Evolutionary conservation across 1,140 invertebrate species (phyloP).

Genomic region (Zaprionus ghesquierei): DNA sequence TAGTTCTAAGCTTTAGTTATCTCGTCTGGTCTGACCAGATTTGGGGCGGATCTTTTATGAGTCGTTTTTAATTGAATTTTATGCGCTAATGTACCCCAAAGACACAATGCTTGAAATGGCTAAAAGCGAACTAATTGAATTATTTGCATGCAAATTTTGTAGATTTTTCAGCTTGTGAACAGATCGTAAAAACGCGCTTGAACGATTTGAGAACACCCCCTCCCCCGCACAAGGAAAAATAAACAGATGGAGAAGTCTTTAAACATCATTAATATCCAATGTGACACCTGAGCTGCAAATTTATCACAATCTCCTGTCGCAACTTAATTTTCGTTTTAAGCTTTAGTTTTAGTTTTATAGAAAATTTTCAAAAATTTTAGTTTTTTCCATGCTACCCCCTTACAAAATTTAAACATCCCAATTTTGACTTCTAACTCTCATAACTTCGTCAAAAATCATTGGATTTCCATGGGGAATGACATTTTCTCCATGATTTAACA

Average conservation of each 20-base stretch:
- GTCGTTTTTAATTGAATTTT: slow-evolving; percentile 54
- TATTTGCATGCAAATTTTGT: slow-evolving; percentile 76
- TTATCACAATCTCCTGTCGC: slow-evolving; percentile 47
- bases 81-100: slow-evolving; percentile 30
- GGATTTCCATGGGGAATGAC: no score
- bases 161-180: slow-evolving; percentile 39
- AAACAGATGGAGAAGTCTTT: slow-evolving; percentile 7
- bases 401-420: no score
- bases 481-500: no score
- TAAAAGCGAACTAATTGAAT: slow-evolving; percentile 72
- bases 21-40: slow-evolving; percentile 34
- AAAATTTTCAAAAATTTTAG: no score
- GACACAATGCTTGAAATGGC: slow-evolving; percentile 34
- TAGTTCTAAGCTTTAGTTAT: not conserved
- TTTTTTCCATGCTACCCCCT: no score
- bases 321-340: slow-evolving; percentile 45
- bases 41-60: slow-evolving; percentile 32
- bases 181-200: slow-evolving; percentile 40
- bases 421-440: no score
- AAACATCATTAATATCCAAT: slow-evolving; percentile 52
- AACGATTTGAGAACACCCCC: not conserved
- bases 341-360: slow-evolving; percentile 30
- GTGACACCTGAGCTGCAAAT: slow-evolving; percentile 51
- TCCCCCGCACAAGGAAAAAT: not conserved
- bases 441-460: no score